Evolutionary conservation across 1,140 invertebrate genomes (phyloP).

Genomic region (Leptinotarsa undecemlineata): DNA sequence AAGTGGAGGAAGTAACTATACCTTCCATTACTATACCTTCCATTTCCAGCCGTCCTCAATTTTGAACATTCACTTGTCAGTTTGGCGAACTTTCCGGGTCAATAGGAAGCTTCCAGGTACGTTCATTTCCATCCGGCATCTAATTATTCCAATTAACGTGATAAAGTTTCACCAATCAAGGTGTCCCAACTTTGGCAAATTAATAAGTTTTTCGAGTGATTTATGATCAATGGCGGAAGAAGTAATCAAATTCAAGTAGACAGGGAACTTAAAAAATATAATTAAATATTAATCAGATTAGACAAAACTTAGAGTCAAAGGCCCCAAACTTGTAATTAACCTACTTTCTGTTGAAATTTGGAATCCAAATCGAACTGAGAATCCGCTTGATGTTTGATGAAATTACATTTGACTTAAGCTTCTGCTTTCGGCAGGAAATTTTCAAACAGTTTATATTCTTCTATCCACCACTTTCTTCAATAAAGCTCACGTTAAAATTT

Average conservation of each 20-base stretch:
- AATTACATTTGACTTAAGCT: too few relatives aligned
- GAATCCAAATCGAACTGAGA: not conserved
- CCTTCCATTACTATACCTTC: too few relatives aligned
- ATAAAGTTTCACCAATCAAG: not conserved
- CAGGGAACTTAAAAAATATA: not conserved
- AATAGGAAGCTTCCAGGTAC: too few relatives aligned
- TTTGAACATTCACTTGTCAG: too few relatives aligned
- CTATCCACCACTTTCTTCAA: too few relatives aligned
- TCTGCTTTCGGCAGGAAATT: too few relatives aligned
- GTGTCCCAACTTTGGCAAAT: not conserved
- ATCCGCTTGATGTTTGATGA: not conserved
- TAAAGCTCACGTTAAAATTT: too few relatives aligned
- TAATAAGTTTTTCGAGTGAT: not conserved
- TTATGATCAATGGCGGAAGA: not conserved
- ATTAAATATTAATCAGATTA: slow-evolving; percentile 7
- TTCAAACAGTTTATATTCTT: too few relatives aligned
- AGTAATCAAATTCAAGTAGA: not conserved
- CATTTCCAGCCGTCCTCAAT: too few relatives aligned
- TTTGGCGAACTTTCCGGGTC: too few relatives aligned
- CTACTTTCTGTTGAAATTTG: not conserved
- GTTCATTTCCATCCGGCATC: not conserved
- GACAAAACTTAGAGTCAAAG: not conserved
- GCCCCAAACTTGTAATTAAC: not conserved
- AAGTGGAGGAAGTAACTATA: too few relatives aligned
- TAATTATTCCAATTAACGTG: not conserved